A percentile compares a stretch with the other conserved stretches of the same genome.
Evolutionary conservation across 2,888 invertebrate species (phyloP).

Genomic region (Tinea pellionella): DNA sequence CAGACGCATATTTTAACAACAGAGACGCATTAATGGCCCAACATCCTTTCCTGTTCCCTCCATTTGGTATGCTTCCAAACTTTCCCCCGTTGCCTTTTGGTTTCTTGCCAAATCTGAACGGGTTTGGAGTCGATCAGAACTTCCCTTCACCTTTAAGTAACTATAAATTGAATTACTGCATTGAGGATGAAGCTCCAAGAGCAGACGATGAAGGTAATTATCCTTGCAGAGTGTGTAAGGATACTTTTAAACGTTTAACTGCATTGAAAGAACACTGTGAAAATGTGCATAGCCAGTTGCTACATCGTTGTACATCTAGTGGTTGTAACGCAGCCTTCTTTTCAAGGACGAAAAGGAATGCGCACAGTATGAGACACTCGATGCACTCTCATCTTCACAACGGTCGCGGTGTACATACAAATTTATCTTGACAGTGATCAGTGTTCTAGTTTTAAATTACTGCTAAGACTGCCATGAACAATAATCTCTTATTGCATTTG

Average conservation of each 20-base stretch:
- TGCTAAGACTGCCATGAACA: conserved; percentile 14
- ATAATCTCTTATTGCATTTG: conserved; percentile 46
- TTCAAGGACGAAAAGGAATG: conserved; percentile 80
- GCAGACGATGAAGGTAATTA: conserved; percentile 75
- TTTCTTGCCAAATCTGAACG: conserved; percentile 50
- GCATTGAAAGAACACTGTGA: conserved; percentile 81
- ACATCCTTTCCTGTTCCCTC: conserved; percentile 58
- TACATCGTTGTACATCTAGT: conserved; percentile 79
- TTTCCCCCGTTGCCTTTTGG: conserved; percentile 58
- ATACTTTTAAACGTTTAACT: conserved; percentile 71
- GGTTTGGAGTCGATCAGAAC: conserved; percentile 49
- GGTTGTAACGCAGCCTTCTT: conserved; percentile 84
- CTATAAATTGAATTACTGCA: conserved; percentile 66
- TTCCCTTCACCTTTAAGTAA: conserved; percentile 34
- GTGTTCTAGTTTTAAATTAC: conserved; percentile 14
- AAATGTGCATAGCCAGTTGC: conserved; percentile 73
- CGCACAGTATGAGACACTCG: conserved; percentile 77
- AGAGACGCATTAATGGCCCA: conserved; percentile 50
- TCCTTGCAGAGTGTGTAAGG: conserved; percentile 77
- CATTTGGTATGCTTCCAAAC: conserved; percentile 60
- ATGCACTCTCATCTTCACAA: conserved; percentile 57
- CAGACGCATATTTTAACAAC: conserved; percentile 49
- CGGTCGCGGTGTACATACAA: conserved; percentile 33
- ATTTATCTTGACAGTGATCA: conserved; percentile 37
- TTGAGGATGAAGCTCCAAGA: conserved; percentile 75